Evolutionary conservation across 2,113 vertebrate species (phyloP).

Genomic region (pig (Sus scrofa)): T2T-Sscrofa CM000812.6:88493501-88494000

Average conservation of each 20-base stretch:
- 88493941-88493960: background rate
- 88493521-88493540: background rate
- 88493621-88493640: background rate
- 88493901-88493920: background rate
- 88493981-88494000: background rate
- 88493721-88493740: no score
- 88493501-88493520: background rate
- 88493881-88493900: background rate
- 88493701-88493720: no score
- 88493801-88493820: background rate
- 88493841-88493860: background rate
- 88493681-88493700: background rate
- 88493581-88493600: background rate
- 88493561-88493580: background rate
- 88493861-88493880: background rate
- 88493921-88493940: constrained; percentile 9
- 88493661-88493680: background rate
- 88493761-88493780: background rate
- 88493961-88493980: background rate
- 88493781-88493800: no score
- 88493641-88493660: background rate
- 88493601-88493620: background rate
- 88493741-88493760: no score
- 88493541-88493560: constrained; percentile 17
- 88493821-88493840: background rate